phyloP scores from a whole-genome alignment of 2,888 invertebrate genomes.

The Ferdinandea cuprea region DNA sequence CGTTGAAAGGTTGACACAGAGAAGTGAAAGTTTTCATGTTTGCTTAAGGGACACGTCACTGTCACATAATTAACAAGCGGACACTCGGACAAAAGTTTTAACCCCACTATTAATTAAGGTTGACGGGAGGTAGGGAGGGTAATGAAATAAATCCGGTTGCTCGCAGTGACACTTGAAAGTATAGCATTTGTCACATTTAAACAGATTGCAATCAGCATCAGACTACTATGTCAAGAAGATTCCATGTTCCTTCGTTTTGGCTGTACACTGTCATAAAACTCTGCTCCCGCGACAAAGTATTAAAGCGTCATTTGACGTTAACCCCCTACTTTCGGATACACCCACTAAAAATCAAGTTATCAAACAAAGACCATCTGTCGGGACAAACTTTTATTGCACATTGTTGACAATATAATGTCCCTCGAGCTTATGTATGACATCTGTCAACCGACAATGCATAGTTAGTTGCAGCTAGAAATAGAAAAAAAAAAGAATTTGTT shows the following conservation, averaged over 20 bases:
- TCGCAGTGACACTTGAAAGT: not conserved
- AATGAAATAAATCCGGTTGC: not conserved
- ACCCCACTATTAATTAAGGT: no score
- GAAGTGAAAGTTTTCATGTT: not conserved
- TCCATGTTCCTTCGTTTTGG: not conserved
- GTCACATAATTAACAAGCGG: not conserved
- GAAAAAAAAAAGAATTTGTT: not conserved
- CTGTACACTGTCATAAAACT: slow-evolving; percentile 2
- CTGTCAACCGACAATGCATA: slow-evolving; percentile 40
- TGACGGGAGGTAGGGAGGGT: no score
- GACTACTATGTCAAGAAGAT: not conserved
- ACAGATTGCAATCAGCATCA: not conserved
- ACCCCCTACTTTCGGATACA: not conserved
- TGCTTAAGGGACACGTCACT: no score
- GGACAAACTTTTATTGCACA: slow-evolving; percentile 51
- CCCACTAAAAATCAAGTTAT: slow-evolving; percentile 14
- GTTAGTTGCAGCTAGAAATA: slow-evolving; percentile 34
- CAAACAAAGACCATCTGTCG: slow-evolving; percentile 42
- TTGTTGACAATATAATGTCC: slow-evolving; percentile 62
- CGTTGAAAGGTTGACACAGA: not conserved
- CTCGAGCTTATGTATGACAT: slow-evolving; percentile 58
- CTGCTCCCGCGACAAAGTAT: not conserved
- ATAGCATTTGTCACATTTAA: not conserved
- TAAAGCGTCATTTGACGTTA: slow-evolving; percentile 18
- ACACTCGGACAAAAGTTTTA: no score